Conservation (phyloP, 2,113 vertebrate genomes). For the Ochotona curzoniae region DNA sequence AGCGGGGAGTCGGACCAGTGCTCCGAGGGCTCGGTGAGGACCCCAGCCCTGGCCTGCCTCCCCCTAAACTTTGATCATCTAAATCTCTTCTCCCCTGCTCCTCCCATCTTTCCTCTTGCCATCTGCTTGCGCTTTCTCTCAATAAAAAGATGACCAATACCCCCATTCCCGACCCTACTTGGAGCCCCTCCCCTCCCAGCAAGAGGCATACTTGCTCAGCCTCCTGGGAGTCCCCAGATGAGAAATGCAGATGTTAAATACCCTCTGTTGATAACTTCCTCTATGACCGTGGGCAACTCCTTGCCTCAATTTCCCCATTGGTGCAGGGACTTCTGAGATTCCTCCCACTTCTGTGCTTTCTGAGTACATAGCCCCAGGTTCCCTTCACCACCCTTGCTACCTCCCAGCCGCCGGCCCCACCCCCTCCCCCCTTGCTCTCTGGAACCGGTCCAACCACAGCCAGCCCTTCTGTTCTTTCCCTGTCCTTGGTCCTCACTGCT, state of each 20-base stretch:
- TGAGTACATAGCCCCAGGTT: background rate
- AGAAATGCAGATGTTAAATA: background rate
- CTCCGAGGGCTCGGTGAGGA: slow-evolving; percentile 91
- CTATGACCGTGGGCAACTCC: background rate
- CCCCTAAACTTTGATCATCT: background rate
- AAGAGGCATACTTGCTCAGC: background rate
- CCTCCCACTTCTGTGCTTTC: background rate
- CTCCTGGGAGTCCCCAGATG: background rate
- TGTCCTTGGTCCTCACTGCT: background rate
- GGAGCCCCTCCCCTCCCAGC: background rate
- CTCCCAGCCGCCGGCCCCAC: background rate
- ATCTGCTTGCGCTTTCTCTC: too few relatives aligned
- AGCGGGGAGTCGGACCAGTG: slow-evolving; percentile 90
- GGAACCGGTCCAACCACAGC: background rate
- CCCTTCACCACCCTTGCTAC: too few relatives aligned
- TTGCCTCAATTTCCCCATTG: slow-evolving; percentile 28
- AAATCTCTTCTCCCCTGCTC: background rate
- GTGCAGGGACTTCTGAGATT: background rate
- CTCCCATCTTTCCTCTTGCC: accelerated
- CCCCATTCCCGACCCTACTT: background rate
- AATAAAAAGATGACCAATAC: background rate
- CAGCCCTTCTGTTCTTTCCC: background rate
- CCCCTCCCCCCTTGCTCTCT: background rate
- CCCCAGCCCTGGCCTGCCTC: accelerated
- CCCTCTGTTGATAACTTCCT: background rate